These are phyloP conservation scores for Protonibea diacanthus DNA, from an alignment of 2,797 vertebrate genomes.

Conservation along the genomic window DNA sequence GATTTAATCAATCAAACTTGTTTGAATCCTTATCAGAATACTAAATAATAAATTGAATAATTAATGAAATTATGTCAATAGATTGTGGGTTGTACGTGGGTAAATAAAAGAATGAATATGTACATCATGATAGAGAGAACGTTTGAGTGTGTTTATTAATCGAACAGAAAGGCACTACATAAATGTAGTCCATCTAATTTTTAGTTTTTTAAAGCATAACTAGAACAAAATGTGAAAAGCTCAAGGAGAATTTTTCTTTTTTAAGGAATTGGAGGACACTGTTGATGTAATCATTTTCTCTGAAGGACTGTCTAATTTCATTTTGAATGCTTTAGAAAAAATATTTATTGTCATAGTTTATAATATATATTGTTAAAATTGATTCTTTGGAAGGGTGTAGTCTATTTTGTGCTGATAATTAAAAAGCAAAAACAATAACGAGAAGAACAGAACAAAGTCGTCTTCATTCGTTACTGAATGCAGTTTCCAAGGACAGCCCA, in stretches of 20 bases:
- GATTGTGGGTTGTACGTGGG: not conserved
- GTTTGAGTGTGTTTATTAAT: no score
- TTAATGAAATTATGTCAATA: not conserved
- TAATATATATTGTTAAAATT: not conserved
- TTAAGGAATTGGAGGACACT: not conserved
- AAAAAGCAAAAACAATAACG: constrained; percentile 17
- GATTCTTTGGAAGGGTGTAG: not conserved
- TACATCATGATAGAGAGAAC: no score
- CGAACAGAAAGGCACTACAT: no score
- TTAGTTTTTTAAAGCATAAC: no score
- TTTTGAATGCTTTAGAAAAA: not conserved
- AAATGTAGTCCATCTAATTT: no score
- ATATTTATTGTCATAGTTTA: not conserved
- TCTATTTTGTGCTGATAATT: constrained; percentile 5
- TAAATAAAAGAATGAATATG: not conserved
- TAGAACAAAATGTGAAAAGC: not conserved
- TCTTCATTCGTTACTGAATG: constrained; percentile 27
- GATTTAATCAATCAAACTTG: not conserved
- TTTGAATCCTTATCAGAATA: not conserved
- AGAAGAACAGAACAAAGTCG: constrained; percentile 28
- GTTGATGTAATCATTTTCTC: not conserved
- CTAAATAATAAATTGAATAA: not conserved
- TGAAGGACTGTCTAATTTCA: not conserved
- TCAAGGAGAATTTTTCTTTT: not conserved
- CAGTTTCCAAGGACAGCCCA: constrained; percentile 40